Base-by-base conservation (phyloP, 2,113 vertebrate genomes). In the Dipodomys merriami region DNA sequence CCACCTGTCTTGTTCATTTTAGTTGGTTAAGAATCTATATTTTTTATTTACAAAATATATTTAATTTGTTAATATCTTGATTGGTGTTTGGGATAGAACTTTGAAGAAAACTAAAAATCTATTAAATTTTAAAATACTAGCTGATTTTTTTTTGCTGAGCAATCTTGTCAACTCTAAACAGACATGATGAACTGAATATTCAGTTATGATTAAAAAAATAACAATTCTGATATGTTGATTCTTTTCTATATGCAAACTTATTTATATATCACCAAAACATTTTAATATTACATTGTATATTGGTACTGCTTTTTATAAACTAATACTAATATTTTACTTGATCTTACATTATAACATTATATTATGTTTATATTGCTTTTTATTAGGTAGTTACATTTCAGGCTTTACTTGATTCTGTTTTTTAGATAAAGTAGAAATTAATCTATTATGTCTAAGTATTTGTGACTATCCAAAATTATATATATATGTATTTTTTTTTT, bases 271-370 rank as follows among this genome's bases (percentile, higher is more conserved):
- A 33, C 0, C 13, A 78, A 39, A 1, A 20, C 49, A 53, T 53
- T 53, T 53, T 13, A 53, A 53, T 53, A 9, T 11, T 53, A 53
- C 12, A 57, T 57, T 57, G 15, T 57, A 16, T 18, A 57, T 57
- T 57, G 12, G 4, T 57, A 57, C 18, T 57, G 53, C 53, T 57
- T 57, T 57, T 18, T 57, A 57, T 57, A 18, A 57, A 13, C 5
- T 57, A 57, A 13, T 57, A 57, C 3, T 57, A 15, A 18, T 57
- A 65, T n/a, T 89, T 72, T 64, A 27, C 44, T 62, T 68, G 57
- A 88, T 78, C 62, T 67, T 88, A 68, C 83, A 91, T 76, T 60
- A 64, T n/a, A 53, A 68, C 83, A 91, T 76, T 60, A 64, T n/a
- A 53, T 2, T 33, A 33, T 39, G 30, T 57, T 44, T 12, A 35